Evolutionary conservation across 2,797 vertebrate genomes (phyloP).

Genomic region (Acanthornis magna): DNA sequence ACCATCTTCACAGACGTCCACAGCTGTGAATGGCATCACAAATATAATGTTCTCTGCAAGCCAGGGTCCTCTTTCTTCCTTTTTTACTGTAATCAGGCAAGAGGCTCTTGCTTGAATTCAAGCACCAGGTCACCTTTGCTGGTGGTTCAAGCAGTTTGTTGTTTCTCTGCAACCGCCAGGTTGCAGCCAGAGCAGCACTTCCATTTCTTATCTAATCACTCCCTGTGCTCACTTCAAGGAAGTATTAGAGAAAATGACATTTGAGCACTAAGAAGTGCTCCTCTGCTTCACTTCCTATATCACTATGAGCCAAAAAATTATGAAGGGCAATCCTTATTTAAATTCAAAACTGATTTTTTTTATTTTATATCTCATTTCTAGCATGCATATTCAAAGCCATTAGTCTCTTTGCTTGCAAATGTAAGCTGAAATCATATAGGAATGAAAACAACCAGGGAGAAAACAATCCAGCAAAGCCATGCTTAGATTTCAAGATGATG

Average conservation of each 20-base stretch:
- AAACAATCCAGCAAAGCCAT: conserved; percentile 8
- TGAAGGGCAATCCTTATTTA: neutral
- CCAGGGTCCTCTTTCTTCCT: neutral
- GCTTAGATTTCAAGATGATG: conserved; percentile 4
- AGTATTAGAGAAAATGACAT: neutral
- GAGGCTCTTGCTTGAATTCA: neutral
- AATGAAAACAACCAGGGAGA: neutral
- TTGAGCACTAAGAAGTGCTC: neutral
- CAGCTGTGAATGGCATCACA: neutral
- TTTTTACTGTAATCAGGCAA: neutral
- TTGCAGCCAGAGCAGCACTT: neutral
- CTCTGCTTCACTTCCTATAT: neutral
- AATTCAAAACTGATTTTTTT: neutral
- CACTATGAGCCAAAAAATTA: neutral
- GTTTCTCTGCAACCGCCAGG: neutral
- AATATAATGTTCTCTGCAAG: neutral
- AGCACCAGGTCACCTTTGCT: neutral
- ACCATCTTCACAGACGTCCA: neutral
- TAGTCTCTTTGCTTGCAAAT: neutral
- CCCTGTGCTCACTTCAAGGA: neutral
- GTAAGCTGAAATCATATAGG: neutral
- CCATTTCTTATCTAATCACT: neutral
- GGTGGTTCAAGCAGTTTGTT: neutral
- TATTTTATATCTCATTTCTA: neutral
- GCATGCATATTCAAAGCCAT: neutral